Evolutionary conservation across 2,888 invertebrate species (phyloP), one percentile per base, ranked within the genome.

Genomic region (Heliconius erato): DNA sequence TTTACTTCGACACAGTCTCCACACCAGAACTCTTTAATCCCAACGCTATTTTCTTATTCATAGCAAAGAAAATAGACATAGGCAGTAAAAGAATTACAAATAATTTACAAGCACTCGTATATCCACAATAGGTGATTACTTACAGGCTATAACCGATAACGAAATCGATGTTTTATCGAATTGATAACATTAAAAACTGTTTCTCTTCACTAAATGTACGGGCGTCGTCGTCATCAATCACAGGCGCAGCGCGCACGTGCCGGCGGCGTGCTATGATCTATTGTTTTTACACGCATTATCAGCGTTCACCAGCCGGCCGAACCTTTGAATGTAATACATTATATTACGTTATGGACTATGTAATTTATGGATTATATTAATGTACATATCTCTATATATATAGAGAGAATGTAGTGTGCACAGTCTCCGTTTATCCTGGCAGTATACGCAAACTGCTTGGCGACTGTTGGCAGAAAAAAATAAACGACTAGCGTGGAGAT

Each of bases 221-320:
- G 16, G 44, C 72, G 44, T 72, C 32, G 32, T 76, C 32, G 35
- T n/a, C 23, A n/a, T 59, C 23, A 23, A 59, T 49, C 54, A 59
- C 79, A 5, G 63, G 40, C 63, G 40, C 44, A 28, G 28, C 16
- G 71, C 16, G 80, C 80, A 80, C 80, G 80, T 74, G 74, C 35
- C 49, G 49, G 32, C 32, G 67, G 80, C 80, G 80, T 80, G 80
- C n/a, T n/a, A 16, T 74, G 67, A 80, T 74, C n/a, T 67, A 49
- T 74, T 74, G 74, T 80, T 80, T 49, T 67, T 49, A 49, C 44
- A 67, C 14, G n/a, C 74, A 32, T 67, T 80, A 80, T 80, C 80
- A 67, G 32, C 67, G 19, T 67, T 67, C 6, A n/a, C 59, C 32
- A 54, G 23, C 3, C 59, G 54, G 32, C 14, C 35, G 32, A 35